Conservation (phyloP, 2,113 vertebrate species). For the Salvelinus fontinalis region DNA sequence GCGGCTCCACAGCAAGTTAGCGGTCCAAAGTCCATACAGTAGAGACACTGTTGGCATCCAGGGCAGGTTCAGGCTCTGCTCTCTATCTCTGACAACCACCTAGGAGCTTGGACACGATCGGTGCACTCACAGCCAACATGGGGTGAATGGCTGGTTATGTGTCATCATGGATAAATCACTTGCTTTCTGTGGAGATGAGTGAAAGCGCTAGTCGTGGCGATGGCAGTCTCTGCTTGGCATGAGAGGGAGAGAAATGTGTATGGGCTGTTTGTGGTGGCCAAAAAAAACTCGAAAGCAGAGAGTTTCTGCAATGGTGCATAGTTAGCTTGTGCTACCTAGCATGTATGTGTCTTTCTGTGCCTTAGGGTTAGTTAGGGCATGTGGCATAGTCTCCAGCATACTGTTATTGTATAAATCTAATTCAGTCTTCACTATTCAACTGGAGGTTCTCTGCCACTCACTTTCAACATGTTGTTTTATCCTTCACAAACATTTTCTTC, state of each 20-base stretch:
- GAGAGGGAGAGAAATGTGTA: neutral
- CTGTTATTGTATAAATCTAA: neutral
- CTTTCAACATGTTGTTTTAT: neutral
- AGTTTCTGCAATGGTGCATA: neutral
- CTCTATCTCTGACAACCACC: neutral
- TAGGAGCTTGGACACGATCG: too few relatives aligned
- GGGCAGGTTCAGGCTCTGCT: constrained; percentile 1
- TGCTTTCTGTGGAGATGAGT: too few relatives aligned
- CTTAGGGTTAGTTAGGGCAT: constrained; percentile 56
- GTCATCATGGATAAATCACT: too few relatives aligned
- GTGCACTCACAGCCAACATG: too few relatives aligned
- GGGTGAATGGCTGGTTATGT: too few relatives aligned
- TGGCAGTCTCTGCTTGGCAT: constrained; percentile 4
- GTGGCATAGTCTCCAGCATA: neutral
- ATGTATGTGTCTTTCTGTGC: constrained; percentile 47
- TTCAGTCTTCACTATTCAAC: constrained; percentile 16
- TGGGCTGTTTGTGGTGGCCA: neutral
- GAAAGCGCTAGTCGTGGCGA: too few relatives aligned
- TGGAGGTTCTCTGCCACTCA: neutral
- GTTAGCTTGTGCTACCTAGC: neutral
- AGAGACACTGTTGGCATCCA: constrained; percentile 37
- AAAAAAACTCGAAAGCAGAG: neutral
- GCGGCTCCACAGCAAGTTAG: too few relatives aligned
- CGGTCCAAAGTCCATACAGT: constrained; percentile 37
- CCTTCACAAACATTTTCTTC: constrained; percentile 68